Evolutionary conservation across 1,140 invertebrate genomes (phyloP), one percentile per base, ranked within the genome.

Genomic region (Coenobita brevimanus): DNA sequence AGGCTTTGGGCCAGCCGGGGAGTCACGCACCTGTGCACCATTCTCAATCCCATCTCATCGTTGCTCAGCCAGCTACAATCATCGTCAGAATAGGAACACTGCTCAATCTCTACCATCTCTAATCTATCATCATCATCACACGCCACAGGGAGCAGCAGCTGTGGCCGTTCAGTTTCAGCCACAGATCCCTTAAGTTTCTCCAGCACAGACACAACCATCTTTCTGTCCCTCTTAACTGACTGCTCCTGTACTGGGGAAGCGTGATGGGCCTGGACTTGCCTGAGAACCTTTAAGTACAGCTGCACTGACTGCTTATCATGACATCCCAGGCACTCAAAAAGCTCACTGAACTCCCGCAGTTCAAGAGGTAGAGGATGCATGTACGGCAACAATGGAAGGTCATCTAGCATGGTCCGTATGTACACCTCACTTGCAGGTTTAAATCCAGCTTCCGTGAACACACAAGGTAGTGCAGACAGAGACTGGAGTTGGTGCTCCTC

Each of bases 401-500:
- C 82, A 21, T 36, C 82, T 21, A 21, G 15, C 3, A 30, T 33
- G 21, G 30, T 36, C n/a, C 21, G 43, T 43, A 15, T 78, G 75
- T 78, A 41, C 36, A 57, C 76, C 50, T 57, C 24, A 27, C 41
- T 30, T 21, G 81, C 43, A 17, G 6, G 17, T 10, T 6, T 82
- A 67, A 82, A 82, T n/a, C 81, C 81, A 21, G 27, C 13, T 33
- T 80, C 76, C 15, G 76, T 80, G 24, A 80, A 80, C 24, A 80
- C 24, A 27, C 76, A 80, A 21, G 27, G 30, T 21, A 27, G 21
- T 24, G 50, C 10, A 6, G 50, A 60, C n/a, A 80, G 27, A 36
- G 10, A 30, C 13, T 10, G 24, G 6, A 80, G 50, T 36, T 80
- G 54, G 54, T 2, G n/a, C 3, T 50, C 30, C 43, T 57, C 33